Base-by-base conservation (phyloP, 2,888 invertebrate species). In the Drosophila maculinotata region DNA sequence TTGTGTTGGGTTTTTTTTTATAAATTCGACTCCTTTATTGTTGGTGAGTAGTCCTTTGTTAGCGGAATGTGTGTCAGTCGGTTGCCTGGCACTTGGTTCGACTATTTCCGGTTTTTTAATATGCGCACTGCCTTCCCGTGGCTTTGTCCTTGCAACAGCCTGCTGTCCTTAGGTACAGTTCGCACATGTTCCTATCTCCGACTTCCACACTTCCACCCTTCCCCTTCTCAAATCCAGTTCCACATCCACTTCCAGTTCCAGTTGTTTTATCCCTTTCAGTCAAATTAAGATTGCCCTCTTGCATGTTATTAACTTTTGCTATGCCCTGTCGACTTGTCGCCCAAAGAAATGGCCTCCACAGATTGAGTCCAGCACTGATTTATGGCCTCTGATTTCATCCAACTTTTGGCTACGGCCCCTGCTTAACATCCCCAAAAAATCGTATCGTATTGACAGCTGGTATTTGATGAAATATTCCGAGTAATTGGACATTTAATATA, bases 31-130 rank as follows among this genome's bases (percentile, higher is more conserved):
- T 74, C 68, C 51, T 70, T 62, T 78, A 44, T 54, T 64, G 26
- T 42, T 30, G 45, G 31, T 60, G 48, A 12, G 49, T n/a, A 48
- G 82, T 80, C 81, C 84, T 84, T 84, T 87, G 88, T 87, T 78
- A 41, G 76, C 64, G 58, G 73, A 84, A 84, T 84, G 83, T 84
- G 83, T 88, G 83, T 84, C 83, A 84, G 87, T 82, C 81, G 81
- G 88, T 82, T 87, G 81, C 76, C 72, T 64, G 78, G 81, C 84
- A 83, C 88, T 83, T 88, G 87, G 87, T 87, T 69, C 70, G 78
- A 87, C 87, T 86, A 86, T 88, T 88, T 84, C 83, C 83, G 83
- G 83, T 88, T 88, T 88, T 88, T 88, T 64, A 70, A 80, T 86
- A 72, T 75, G 75, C 81, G 83, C 87, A 77, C 81, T 81, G 81